phyloP scores from a whole-genome alignment of 2,113 vertebrate species.

The Pseudorhombus dupliciocellatus region DNA sequence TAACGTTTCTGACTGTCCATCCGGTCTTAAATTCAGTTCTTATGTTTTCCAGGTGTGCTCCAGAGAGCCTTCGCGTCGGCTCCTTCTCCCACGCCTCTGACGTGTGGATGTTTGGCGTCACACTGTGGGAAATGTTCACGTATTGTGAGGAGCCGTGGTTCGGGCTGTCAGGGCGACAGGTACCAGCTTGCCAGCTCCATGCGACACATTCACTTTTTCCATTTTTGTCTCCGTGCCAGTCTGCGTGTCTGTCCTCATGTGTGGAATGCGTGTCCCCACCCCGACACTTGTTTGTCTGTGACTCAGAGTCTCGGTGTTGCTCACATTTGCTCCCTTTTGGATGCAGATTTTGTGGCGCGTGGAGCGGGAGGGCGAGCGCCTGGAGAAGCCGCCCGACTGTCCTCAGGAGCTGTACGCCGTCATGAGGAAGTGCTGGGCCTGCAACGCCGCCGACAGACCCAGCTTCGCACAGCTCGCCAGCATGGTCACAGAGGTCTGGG shows the following conservation, averaged over 20 bases:
- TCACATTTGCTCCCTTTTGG: not conserved
- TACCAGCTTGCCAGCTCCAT: slow-evolving; percentile 36
- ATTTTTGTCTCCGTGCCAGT: not conserved
- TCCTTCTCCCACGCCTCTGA: slow-evolving; percentile 89
- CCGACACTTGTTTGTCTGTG: slow-evolving; percentile 2
- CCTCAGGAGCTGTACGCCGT: slow-evolving; percentile 84
- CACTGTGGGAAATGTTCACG: slow-evolving; percentile 93
- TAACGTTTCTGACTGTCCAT: not conserved
- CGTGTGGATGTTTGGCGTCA: slow-evolving; percentile 92
- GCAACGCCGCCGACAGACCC: slow-evolving; percentile 81
- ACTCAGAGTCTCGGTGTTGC: slow-evolving; percentile 16
- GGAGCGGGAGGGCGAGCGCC: slow-evolving; percentile 82
- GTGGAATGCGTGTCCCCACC: slow-evolving; percentile 52
- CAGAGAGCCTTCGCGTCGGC: slow-evolving; percentile 87
- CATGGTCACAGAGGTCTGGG: slow-evolving; percentile 83
- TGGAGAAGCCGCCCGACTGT: slow-evolving; percentile 84
- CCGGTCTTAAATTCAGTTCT: not conserved
- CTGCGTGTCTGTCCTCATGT: not conserved
- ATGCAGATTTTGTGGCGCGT: slow-evolving; percentile 84
- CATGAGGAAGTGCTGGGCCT: slow-evolving; percentile 87
- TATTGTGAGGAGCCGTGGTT: slow-evolving; percentile 91
- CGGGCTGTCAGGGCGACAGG: slow-evolving; percentile 83
- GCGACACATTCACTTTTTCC: not conserved
- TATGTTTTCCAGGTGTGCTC: slow-evolving; percentile 84
- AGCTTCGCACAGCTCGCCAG: slow-evolving; percentile 78